A percentile compares a stretch with the other conserved stretches of the same genome.
phyloP scores from a whole-genome alignment of 1,140 invertebrate species.

The Cyphomyrmex costatus region DNA sequence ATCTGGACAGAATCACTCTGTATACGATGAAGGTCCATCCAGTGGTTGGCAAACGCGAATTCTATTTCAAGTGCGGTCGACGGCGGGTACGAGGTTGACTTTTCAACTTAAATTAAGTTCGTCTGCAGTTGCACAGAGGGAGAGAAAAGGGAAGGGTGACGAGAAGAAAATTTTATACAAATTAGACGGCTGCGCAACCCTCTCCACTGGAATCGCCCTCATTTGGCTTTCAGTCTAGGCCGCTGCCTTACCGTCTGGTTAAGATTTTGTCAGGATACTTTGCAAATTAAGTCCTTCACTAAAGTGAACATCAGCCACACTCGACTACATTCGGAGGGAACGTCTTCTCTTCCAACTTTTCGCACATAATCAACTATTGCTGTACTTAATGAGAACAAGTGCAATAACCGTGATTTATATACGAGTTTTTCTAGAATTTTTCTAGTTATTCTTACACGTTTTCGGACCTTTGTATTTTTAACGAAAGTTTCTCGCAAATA shows the following conservation, averaged over 20 bases:
- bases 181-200: slow-evolving; percentile 66
- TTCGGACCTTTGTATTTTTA: not conserved
- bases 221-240: slow-evolving; percentile 51
- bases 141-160: slow-evolving; percentile 9
- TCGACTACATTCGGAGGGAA: slow-evolving; percentile 26
- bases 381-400: slow-evolving; percentile 29
- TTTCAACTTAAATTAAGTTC: slow-evolving; percentile 81
- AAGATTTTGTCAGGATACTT: slow-evolving; percentile 73
- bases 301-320: slow-evolving; percentile 59
- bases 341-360: slow-evolving; percentile 20
- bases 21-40: slow-evolving; percentile 14
- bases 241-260: slow-evolving; percentile 1
- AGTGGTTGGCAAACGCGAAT: slow-evolving; percentile 46
- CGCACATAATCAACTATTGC: slow-evolving; percentile 59
- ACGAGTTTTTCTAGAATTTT: not conserved
- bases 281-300: slow-evolving; percentile 75
- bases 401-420: slow-evolving; percentile 28
- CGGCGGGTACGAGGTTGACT: slow-evolving; percentile 71
- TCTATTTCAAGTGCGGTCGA: slow-evolving; percentile 70
- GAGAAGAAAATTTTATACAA: slow-evolving; percentile 79
- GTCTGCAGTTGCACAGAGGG: slow-evolving; percentile 27
- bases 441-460: not conserved
- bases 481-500: not conserved
- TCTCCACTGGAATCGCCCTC: slow-evolving; percentile 25
- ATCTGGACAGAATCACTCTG: not conserved